Evolutionary conservation across 2,888 invertebrate genomes (phyloP), one percentile per base, ranked within the genome.

Genomic region (Aspidiotus rigidus): DNA sequence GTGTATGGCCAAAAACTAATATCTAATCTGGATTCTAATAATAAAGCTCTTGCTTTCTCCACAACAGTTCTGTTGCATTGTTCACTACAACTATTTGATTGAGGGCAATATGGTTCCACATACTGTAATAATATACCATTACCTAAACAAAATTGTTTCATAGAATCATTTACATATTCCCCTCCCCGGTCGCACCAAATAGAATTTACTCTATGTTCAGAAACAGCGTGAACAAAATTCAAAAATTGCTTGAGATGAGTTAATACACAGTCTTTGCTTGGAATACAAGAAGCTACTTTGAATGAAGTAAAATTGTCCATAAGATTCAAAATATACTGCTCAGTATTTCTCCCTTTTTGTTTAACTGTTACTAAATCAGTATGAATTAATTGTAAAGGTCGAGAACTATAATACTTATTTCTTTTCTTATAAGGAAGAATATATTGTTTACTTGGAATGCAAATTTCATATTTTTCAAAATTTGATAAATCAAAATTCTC

Each of bases 221-320:
- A 60, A 28, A 28, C 13, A 6, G 28, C 39, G 11, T 60, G 28
- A 9, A 60, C 60, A 60, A 28, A 60, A 60, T 16, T n/a, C 13
- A 60, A n/a, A 10, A 28, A 60, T 6, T 60, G 28, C 39, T 60
- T 60, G 39, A 60, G 39, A 16, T 60, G 3, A 2, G 9, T 39
- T 16, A 60, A 39, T 8, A 16, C 17, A 13, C 39, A 17, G 39
- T 8, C 10, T 7, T 60, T 60, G 2, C 10, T 8, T 28, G 28
- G 1, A 13, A 60, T 60, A 7, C 10, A 10, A 60, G 5, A 60
- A 13, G 60, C 60, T 2, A 40, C 60, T n/a, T 60, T 60, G 39
- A 60, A 60, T 8, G 28, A 28, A 5, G 60, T 60, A 39, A 28
- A 60, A 8, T 60, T 28, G 39, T 60, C 60, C 13, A 60, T 39